Base-by-base conservation (phyloP, 64 coral and sea anemone species). In the Cladopsammia gracilis region DNA sequence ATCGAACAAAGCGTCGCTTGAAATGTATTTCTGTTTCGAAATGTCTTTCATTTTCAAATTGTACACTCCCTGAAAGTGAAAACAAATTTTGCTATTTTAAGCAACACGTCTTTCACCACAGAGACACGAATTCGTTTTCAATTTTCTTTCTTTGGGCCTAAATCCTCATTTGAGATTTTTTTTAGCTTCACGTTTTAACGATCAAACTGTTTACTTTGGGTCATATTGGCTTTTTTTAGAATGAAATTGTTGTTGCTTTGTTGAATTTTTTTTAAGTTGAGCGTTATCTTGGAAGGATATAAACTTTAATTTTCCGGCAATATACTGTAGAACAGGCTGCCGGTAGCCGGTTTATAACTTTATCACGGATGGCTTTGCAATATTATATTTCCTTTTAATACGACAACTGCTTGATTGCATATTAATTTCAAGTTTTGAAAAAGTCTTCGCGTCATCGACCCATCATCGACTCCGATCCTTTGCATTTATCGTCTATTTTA, bases 1-100 rank as follows among this genome's bases (percentile, higher is more conserved):
- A 84, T 68, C 44, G 80, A 83, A 84, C 61, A 47, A 80, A 84
- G 80, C 44, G 79, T 48, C 80, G 22, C 62, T 84, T 68, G 62
- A 67, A 80, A 18, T 61, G 25, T 84, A 49, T 83, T 34, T 34
- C 34, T 34, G 34, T 34, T 34, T 34, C 0, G 34, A 34, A 34
- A 34, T 34, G 34, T 34, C 0, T 34, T 34, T 0, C 34, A 34
- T 10, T 75, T 45, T 64, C 2, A 13, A 50, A 84, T 67, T 68
- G 60, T 67, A 77, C 42, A 50, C 45, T 84, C 61, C 58, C 59
- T n/a, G 25, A 19, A 82, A 13, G 58, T 46, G 80, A 84, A 84
- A 84, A 50, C 45, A 24, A 67, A 44, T 67, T 84, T 84, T 16
- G 22, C 25, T 80, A 13, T 61, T 23, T 24, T 25, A 25, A 47